Base-by-base conservation (phyloP, 2,113 vertebrate species). In the Tyto alba region DNA sequence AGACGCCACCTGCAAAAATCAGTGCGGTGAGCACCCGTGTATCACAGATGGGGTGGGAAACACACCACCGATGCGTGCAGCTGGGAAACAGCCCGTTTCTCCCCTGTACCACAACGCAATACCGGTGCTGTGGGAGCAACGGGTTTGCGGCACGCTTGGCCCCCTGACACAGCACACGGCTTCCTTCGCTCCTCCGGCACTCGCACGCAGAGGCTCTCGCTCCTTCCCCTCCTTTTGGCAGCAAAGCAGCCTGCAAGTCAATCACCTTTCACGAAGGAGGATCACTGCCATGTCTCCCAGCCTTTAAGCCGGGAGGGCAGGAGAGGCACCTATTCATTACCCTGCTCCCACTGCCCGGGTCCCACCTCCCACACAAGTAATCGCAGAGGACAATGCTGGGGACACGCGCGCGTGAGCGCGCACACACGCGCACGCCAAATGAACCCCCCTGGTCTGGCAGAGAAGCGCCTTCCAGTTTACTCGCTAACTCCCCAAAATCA, bases 311-410 rank as follows among this genome's bases (percentile, higher is more conserved):
- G 69, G 53, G 36, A 79, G 91, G 71, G 82, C 30, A 16, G 63
- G 29, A 81, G 59, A 81, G 73, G 56, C 50, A 67, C 43, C 72
- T 83, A 50, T 21, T 66, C 56, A 2, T 55, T 32, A 34, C 6
- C 52, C 62, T 10, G 25, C 8, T 13, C 50, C 55, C 50, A 13
- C 30, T 26, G 10, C 36, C 52, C 32, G 6, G 20, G 48, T 16
- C 64, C 94, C 95, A 90, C 89, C 67, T 85, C 78, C 83, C 9
- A 1, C 2, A 6, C 45, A 11, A 89, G 66, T 75, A 88, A 95
- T 21, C 40, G 79, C 45, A 1, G 73, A 97, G 96, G 94, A 97
- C 95, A 94, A 95, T 69, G 96, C 90, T 80, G 74, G 25, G 52
- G 55, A 73, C 75, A 57, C 6, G 6, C 15, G 3, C 1, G 36